Percentiles rank a stretch among this genome's conserved stretches.
phyloP scores from a whole-genome alignment of 2,888 invertebrate genomes.

The Stomorhina lunata region DNA sequence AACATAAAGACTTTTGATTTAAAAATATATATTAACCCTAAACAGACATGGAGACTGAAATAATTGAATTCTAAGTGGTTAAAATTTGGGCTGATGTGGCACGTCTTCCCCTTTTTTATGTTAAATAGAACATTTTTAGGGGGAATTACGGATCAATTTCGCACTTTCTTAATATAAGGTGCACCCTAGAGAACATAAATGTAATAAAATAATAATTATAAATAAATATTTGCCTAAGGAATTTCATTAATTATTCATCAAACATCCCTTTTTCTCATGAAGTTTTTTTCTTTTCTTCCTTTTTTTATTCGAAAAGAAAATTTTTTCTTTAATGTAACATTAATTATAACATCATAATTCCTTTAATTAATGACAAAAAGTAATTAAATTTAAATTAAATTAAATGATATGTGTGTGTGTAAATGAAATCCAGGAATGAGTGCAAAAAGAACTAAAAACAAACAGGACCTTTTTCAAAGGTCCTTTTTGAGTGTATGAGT shows the following conservation, averaged over 20 bases:
- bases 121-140: too few relatives aligned
- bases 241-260: slow-evolving; percentile 55
- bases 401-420: slow-evolving; percentile 5
- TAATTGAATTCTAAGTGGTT: too few relatives aligned
- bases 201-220: neutral
- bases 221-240: slow-evolving; percentile 62
- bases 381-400: slow-evolving; percentile 56
- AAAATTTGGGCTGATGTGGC: too few relatives aligned
- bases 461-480: neutral
- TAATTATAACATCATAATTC: slow-evolving; percentile 13
- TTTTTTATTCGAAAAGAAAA: slow-evolving; percentile 2
- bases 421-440: slow-evolving; percentile 3
- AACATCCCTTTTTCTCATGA: neutral
- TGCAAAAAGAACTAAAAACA: neutral
- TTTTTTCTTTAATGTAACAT: slow-evolving; percentile 29
- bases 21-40: too few relatives aligned
- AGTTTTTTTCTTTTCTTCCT: neutral
- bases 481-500: slow-evolving; percentile 9
- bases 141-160: too few relatives aligned
- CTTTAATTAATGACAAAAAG: slow-evolving; percentile 26
- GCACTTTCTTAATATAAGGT: neutral
- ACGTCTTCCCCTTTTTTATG: too few relatives aligned
- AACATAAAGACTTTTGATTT: too few relatives aligned
- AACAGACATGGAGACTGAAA: too few relatives aligned
- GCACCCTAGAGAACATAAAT: neutral